Evolutionary conservation across 2,888 invertebrate genomes (phyloP).

Genomic region (Drosophila imparisetae): DNA sequence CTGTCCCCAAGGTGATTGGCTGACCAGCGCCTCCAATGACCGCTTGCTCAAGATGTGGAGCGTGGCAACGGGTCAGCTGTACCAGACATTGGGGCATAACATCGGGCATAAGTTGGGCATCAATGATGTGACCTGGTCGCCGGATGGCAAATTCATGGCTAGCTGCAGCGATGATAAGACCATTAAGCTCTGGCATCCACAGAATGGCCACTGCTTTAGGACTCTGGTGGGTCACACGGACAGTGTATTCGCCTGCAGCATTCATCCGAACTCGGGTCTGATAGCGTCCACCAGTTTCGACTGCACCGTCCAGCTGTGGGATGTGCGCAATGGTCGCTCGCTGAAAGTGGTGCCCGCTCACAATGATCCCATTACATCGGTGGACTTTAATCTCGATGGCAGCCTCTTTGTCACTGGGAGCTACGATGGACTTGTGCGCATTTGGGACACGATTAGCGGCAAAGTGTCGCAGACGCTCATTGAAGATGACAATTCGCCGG

Average conservation of each 20-base stretch:
- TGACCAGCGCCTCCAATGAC: conserved; percentile 98
- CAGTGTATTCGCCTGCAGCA: conserved; percentile 99
- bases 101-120: conserved; percentile 98
- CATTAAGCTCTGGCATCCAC: conserved; percentile 94
- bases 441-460: conserved; percentile 99
- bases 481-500: conserved; percentile 99
- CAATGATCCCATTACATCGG: conserved; percentile 99
- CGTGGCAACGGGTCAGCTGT: conserved; percentile 98
- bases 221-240: conserved; percentile 98
- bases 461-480: conserved; percentile 99
- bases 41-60: conserved; percentile 99
- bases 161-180: conserved; percentile 98
- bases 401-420: conserved; percentile 99
- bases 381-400: conserved; percentile 99
- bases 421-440: conserved; percentile 99
- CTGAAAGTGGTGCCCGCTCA: conserved; percentile 98
- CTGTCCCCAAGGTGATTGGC: conserved; percentile 98
- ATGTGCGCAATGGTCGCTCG: conserved; percentile 98
- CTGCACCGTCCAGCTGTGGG: conserved; percentile 99
- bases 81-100: conserved; percentile 97
- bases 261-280: conserved; percentile 99
- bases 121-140: conserved; percentile 99
- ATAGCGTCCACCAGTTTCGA: conserved; percentile 99
- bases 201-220: conserved; percentile 97
- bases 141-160: conserved; percentile 95